Evolutionary conservation across 1,140 invertebrate species (phyloP).

Genomic region (Thereuonema tuberculata): DNA sequence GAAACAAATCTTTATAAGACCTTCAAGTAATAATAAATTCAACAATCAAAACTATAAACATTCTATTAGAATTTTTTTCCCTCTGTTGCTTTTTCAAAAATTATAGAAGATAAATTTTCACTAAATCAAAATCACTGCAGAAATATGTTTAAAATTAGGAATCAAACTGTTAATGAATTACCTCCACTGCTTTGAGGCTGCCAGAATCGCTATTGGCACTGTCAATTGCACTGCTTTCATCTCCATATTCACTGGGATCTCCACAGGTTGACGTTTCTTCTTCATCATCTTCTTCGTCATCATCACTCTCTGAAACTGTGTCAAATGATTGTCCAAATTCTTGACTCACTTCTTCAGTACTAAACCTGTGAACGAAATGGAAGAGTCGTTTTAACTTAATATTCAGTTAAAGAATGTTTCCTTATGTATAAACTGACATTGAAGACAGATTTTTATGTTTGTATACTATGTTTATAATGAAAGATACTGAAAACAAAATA

Average conservation of each 20-base stretch:
- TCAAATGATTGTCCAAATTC: constrained; percentile 17
- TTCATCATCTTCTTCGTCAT: constrained; percentile 10
- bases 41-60: too few relatives aligned
- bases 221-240: not conserved
- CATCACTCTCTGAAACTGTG: constrained; percentile 14
- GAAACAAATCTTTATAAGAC: too few relatives aligned
- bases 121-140: not conserved
- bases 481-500: too few relatives aligned
- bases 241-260: not conserved
- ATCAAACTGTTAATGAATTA: not conserved
- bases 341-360: constrained; percentile 6
- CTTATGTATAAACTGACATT: too few relatives aligned
- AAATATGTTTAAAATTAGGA: not conserved
- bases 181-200: constrained; percentile 19
- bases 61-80: not conserved
- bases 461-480: too few relatives aligned
- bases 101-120: not conserved
- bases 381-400: too few relatives aligned
- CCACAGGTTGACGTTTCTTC: constrained; percentile 9
- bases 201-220: constrained; percentile 11
- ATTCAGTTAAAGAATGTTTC: too few relatives aligned
- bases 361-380: not conserved
- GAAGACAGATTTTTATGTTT: too few relatives aligned
- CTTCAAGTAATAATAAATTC: too few relatives aligned
- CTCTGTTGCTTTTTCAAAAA: not conserved